Evolutionary conservation across 1,140 invertebrate species (phyloP).

Genomic region (Dufourea novaeangliae): DNA sequence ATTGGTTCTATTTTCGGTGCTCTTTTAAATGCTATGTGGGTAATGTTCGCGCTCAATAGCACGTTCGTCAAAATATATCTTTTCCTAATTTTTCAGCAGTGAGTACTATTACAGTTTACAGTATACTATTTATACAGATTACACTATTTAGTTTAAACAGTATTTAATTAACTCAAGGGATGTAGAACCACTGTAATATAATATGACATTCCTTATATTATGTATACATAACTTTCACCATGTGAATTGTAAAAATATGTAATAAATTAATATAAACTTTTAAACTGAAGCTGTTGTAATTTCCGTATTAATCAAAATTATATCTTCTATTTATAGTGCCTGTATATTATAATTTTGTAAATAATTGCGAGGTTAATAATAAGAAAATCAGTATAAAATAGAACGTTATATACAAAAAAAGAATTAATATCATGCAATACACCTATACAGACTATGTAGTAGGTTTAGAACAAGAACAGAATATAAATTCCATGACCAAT

Average conservation of each 20-base stretch:
- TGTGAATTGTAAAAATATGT: background rate
- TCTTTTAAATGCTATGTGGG: background rate
- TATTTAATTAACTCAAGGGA: background rate
- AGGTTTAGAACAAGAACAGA: too few species aligned
- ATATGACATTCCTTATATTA: constrained; percentile 14
- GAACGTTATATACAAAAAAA: too few species aligned
- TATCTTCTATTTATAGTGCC: background rate
- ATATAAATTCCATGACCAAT: too few species aligned
- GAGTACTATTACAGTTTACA: background rate
- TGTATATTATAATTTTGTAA: constrained; percentile 16
- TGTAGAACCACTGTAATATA: background rate
- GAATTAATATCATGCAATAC: too few species aligned
- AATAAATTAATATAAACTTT: background rate
- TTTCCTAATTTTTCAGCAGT: background rate
- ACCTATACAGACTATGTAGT: too few species aligned
- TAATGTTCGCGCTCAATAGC: background rate
- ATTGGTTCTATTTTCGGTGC: background rate
- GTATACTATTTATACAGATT: too few species aligned
- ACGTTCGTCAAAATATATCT: background rate
- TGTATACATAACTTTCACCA: background rate
- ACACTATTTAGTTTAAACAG: background rate
- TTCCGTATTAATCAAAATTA: too few species aligned
- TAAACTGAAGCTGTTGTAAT: background rate
- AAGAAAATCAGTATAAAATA: too few species aligned
- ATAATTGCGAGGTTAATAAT: too few species aligned